Evolutionary conservation across 2,888 invertebrate genomes (phyloP), one percentile per base, ranked within the genome.

Genomic region (Heliconius cydno): DNA sequence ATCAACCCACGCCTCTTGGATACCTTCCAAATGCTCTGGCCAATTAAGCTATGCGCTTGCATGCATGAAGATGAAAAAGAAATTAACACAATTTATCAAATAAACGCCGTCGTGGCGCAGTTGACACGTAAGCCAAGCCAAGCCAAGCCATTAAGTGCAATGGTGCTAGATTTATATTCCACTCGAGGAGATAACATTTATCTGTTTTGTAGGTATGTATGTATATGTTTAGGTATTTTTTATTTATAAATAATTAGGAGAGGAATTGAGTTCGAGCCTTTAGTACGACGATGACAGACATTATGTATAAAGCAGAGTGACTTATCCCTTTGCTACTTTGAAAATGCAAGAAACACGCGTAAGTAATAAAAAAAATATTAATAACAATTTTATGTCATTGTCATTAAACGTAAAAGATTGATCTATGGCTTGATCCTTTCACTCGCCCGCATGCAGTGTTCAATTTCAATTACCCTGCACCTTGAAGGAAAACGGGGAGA

Each of bases 361-460:
- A 65, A 28, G 1, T 15, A 13, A 34, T 34, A 22, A 22, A 22
- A 38, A 77, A 78, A 34, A 63, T 34, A 34, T 60, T 57, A 57
- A 63, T 52, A 46, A 63, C 65, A 34, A 70, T 60, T 38, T 70
- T 41, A n/a, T 65, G 57, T 46, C 68, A 67, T 68, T 68, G 76
- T 52, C 72, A 65, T 82, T 79, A 79, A 80, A 74, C 66, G 76
- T 76, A 79, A 82, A 79, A 81, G 66, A 52, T 60, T 91, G 87
- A 85, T 92, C 92, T 91, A 85, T 92, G 90, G 63, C 85, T 86
- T 86, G 87, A 89, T 90, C 92, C 93, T 94, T 94, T 93, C 93
- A 92, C 93, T 93, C 90, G 87, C 94, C 93, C 94, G 94, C 93
- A 94, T 94, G 90, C 89, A 92, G 92, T 92, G 91, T 92, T 91